A percentile compares a stretch with the other conserved stretches of the same genome.
Conservation (phyloP, 2,888 invertebrate species). For the Zhuqinia jingwanae region DNA sequence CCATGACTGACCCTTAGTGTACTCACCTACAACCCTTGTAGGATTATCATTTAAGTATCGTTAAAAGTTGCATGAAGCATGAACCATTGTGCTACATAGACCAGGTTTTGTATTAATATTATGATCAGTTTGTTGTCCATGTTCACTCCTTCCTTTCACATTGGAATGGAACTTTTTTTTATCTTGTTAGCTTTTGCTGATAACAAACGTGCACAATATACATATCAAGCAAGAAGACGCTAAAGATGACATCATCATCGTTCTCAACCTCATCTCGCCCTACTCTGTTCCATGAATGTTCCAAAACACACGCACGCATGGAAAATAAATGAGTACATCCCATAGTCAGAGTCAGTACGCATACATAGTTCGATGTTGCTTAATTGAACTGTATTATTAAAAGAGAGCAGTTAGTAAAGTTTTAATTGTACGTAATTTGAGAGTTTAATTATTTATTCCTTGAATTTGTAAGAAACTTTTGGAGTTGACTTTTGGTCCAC, state of each 20-base stretch:
- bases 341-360: not conserved
- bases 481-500: not conserved
- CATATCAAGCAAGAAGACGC: not conserved
- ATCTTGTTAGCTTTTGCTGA: slow-evolving; percentile 58
- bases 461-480: not conserved
- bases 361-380: not conserved
- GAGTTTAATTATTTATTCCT: slow-evolving; percentile 10
- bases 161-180: not conserved
- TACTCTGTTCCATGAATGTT: slow-evolving; percentile 4
- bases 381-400: not conserved
- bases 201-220: slow-evolving; percentile 30
- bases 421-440: slow-evolving; percentile 16
- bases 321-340: not conserved
- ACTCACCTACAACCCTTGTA: too few relatives aligned
- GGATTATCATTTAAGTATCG: too few relatives aligned
- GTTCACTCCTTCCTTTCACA: slow-evolving; percentile 5
- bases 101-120: too few relatives aligned
- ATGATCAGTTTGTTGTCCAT: not conserved
- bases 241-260: slow-evolving; percentile 32
- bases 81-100: too few relatives aligned
- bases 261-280: too few relatives aligned
- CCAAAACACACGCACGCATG: not conserved
- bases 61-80: too few relatives aligned
- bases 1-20: too few relatives aligned
- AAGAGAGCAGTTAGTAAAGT: slow-evolving; percentile 6